These are phyloP conservation scores for Aegypius monachus DNA, from an alignment of 2,113 vertebrate genomes.

Conservation along the genomic window DNA sequence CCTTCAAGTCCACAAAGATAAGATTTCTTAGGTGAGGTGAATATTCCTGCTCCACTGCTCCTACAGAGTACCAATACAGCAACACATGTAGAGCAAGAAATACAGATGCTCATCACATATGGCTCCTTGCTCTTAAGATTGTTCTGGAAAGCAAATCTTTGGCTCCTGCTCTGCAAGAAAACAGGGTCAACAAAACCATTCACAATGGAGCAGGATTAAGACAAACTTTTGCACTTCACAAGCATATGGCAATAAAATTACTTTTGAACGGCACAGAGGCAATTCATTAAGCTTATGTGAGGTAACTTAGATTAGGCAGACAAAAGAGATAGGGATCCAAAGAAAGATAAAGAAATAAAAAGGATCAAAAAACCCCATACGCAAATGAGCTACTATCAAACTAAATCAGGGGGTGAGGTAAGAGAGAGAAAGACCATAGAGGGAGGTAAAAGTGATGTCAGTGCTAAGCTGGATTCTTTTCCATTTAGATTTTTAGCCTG, in stretches of 20 bases:
- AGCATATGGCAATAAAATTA: background rate
- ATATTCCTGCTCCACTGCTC: background rate
- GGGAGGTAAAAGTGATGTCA: background rate
- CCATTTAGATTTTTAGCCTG: background rate
- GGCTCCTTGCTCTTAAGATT: background rate
- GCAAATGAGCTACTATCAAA: background rate
- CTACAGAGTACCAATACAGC: background rate
- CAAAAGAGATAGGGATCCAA: background rate
- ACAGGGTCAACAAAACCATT: background rate
- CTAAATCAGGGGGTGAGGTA: background rate
- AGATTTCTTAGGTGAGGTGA: background rate
- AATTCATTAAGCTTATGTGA: background rate
- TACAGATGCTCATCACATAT: background rate
- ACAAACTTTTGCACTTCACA: background rate
- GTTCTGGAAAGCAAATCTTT: background rate
- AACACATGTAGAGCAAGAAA: background rate
- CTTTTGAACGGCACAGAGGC: background rate
- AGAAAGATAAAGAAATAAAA: background rate
- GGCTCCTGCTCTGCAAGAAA: background rate
- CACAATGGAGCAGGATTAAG: background rate
- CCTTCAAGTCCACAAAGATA: background rate
- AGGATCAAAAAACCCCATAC: rapidly evolving
- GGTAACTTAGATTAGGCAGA: background rate
- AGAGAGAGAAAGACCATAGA: background rate
- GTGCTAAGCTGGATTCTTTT: background rate